Conservation (phyloP, 2,888 invertebrate species). For the Drosophila percnosoma region DNA sequence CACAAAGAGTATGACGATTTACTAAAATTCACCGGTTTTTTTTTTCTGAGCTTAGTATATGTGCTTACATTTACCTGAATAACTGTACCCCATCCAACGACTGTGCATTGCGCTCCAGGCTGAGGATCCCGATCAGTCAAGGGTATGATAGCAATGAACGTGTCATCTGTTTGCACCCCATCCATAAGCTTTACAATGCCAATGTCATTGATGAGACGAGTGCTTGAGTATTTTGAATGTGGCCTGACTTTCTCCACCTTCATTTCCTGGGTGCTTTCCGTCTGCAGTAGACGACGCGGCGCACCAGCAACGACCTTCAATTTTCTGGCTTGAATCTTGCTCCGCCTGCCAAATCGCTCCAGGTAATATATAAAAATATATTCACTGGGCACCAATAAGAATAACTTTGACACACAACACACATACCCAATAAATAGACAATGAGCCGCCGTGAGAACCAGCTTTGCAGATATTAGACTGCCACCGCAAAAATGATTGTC, state of each 20-base stretch:
- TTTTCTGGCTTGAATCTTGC: background rate
- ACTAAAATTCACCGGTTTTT: background rate
- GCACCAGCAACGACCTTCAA: conserved; percentile 46
- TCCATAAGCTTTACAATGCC: conserved; percentile 38
- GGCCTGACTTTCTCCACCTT: background rate
- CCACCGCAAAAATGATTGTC: conserved; percentile 69
- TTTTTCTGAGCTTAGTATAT: background rate
- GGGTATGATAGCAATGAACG: conserved; percentile 18
- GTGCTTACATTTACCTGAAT: conserved; percentile 44
- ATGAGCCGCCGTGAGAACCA: conserved; percentile 68
- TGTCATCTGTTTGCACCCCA: background rate
- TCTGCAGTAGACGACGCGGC: conserved; percentile 45
- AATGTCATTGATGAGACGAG: conserved; percentile 35
- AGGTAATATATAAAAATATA: background rate
- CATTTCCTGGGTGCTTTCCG: conserved; percentile 27
- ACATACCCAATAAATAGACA: conserved; percentile 50
- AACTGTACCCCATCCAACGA: conserved; percentile 70
- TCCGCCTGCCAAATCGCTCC: conserved; percentile 4
- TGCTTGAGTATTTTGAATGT: conserved; percentile 42
- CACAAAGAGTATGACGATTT: background rate
- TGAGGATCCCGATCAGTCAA: background rate
- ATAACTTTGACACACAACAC: background rate
- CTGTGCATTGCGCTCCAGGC: conserved; percentile 48
- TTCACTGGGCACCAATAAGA: background rate
- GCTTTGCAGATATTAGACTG: conserved; percentile 41